A percentile compares a stretch with the other conserved stretches of the same genome.
Evolutionary conservation across 1,140 invertebrate species (phyloP).

Genomic region (Metaphire vulgaris): DNA sequence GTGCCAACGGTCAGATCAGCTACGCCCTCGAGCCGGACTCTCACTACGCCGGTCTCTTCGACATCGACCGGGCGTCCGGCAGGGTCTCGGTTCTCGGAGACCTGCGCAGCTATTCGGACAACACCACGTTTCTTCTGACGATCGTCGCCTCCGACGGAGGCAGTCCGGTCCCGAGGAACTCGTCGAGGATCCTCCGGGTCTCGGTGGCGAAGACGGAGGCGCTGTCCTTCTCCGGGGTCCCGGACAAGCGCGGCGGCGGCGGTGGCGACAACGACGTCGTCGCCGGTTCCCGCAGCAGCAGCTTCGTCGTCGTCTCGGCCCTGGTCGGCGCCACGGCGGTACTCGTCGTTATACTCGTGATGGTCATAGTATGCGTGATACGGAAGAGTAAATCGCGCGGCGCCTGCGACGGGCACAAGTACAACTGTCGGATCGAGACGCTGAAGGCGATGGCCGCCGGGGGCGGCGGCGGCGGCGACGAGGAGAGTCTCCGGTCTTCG

Average conservation of each 20-base stretch:
- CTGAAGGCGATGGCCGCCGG: not conserved
- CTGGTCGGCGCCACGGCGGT: not conserved
- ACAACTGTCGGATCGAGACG: not conserved
- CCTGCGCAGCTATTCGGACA: not conserved
- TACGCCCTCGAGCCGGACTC: not conserved
- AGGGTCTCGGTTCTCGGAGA: not conserved
- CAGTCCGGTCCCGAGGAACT: not conserved
- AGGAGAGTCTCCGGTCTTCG: not conserved
- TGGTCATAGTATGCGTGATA: not conserved
- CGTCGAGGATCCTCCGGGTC: not conserved
- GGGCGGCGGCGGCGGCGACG: not conserved
- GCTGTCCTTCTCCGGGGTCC: not conserved
- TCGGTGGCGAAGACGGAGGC: not conserved
- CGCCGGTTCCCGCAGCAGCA: not conserved
- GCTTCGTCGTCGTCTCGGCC: conserved; percentile 1
- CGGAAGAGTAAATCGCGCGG: conserved; percentile 3
- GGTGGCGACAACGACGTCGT: not conserved
- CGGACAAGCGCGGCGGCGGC: not conserved
- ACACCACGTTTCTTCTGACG: conserved; percentile 4
- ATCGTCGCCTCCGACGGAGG: not conserved
- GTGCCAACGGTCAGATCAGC: not conserved
- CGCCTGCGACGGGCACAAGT: not conserved
- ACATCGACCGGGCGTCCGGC: conserved; percentile 2
- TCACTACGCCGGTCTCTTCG: conserved; percentile 4
- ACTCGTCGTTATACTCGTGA: not conserved